phyloP scores from a whole-genome alignment of 2,113 vertebrate species.

The Trematocara zebra region DNA sequence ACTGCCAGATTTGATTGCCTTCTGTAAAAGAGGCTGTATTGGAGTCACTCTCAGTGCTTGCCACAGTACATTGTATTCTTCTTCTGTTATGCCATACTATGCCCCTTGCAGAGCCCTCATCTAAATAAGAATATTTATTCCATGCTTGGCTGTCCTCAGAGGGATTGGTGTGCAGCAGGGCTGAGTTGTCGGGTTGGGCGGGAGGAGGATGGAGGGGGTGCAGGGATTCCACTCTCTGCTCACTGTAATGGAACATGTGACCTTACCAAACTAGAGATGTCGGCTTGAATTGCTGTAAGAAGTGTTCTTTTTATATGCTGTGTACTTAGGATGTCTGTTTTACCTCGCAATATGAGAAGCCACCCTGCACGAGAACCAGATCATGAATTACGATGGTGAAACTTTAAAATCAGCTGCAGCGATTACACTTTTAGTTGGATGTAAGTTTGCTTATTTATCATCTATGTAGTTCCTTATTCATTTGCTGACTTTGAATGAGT shows the following conservation, averaged over 20 bases:
- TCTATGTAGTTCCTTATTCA: neutral
- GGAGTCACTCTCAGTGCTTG: slow-evolving; percentile 56
- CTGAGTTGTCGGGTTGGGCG: slow-evolving; percentile 24
- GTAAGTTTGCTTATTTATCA: neutral
- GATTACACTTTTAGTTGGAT: neutral
- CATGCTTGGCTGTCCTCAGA: slow-evolving; percentile 59
- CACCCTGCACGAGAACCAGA: neutral
- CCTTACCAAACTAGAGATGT: slow-evolving; percentile 61
- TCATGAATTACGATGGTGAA: neutral
- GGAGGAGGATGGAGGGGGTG: neutral
- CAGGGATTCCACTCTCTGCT: slow-evolving; percentile 25
- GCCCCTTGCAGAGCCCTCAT: slow-evolving; percentile 57
- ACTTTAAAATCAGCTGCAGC: neutral
- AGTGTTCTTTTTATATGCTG: slow-evolving; percentile 13
- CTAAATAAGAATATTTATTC: slow-evolving; percentile 69
- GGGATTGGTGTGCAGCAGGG: slow-evolving; percentile 42
- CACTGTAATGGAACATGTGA: slow-evolving; percentile 52
- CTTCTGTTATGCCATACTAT: slow-evolving; percentile 55
- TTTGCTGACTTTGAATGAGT: neutral
- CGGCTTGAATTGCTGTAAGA: slow-evolving; percentile 33
- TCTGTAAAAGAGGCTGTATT: slow-evolving; percentile 64
- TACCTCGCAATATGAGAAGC: neutral
- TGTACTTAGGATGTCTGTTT: slow-evolving; percentile 47
- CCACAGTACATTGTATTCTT: slow-evolving; percentile 62
- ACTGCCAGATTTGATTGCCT: slow-evolving; percentile 77